Evolutionary conservation across 2,888 invertebrate genomes (phyloP).

Genomic region (Dexiosoma caninum): DNA sequence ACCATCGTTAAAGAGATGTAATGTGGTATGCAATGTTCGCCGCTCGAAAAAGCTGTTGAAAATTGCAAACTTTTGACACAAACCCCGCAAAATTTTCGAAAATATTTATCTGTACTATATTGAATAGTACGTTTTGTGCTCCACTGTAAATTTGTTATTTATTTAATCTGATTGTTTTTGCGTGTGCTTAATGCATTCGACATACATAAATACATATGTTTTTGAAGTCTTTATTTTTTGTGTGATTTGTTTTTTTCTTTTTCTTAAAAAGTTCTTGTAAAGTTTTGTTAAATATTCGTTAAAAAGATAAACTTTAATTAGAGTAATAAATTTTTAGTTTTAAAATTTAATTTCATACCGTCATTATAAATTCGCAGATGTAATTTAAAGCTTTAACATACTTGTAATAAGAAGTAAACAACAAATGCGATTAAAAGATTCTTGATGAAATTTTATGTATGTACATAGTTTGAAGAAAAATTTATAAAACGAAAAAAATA

Average conservation of each 20-base stretch:
- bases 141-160: not conserved
- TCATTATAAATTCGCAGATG: not conserved
- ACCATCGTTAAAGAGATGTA: too few species aligned
- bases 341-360: not conserved
- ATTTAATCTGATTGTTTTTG: slow-evolving; percentile 15
- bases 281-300: slow-evolving; percentile 31
- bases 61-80: too few species aligned
- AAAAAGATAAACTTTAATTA: slow-evolving; percentile 41
- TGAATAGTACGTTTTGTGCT: too few species aligned
- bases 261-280: slow-evolving; percentile 1
- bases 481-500: too few species aligned
- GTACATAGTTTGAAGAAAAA: too few species aligned
- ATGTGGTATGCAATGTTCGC: too few species aligned
- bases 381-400: slow-evolving; percentile 24
- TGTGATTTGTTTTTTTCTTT: not conserved
- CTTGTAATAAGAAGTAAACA: not conserved
- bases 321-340: slow-evolving; percentile 7
- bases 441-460: too few species aligned
- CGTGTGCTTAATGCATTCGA: slow-evolving; percentile 8
- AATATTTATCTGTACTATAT: not conserved
- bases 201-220: too few species aligned
- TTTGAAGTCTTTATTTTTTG: not conserved
- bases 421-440: too few species aligned
- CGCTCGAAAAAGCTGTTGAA: too few species aligned
- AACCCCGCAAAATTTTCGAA: not conserved